A percentile compares a stretch with the other conserved stretches of the same genome.
phyloP scores from a whole-genome alignment of 2,797 vertebrate genomes.

The Okamejei kenojei region DNA sequence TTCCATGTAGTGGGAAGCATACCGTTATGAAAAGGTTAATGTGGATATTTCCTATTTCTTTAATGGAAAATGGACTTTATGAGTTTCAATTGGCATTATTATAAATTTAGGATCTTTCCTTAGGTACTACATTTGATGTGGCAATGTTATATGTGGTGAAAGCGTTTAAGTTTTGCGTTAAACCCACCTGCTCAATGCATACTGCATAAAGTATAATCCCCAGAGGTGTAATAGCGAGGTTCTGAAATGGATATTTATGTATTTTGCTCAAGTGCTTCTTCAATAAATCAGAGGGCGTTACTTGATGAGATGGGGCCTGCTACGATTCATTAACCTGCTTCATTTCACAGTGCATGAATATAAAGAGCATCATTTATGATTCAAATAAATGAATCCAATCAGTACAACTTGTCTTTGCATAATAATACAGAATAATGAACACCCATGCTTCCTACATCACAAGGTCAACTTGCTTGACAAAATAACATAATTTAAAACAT shows the following conservation, averaged over 20 bases:
- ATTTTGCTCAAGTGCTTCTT: not conserved
- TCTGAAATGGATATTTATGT: conserved; percentile 14
- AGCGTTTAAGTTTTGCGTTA: not conserved
- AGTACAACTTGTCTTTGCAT: conserved; percentile 22
- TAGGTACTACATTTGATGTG: not conserved
- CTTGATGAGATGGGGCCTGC: not conserved
- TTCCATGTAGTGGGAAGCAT: not conserved
- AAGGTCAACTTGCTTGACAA: not conserved
- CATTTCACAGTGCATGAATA: conserved; percentile 29
- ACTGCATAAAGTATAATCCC: not conserved
- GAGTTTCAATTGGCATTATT: not conserved
- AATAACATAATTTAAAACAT: no score
- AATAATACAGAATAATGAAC: conserved; percentile 8
- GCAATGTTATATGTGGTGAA: not conserved
- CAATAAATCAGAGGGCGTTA: not conserved
- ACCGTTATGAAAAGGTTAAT: not conserved
- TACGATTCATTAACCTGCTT: not conserved
- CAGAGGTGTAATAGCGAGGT: not conserved
- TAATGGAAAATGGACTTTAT: not conserved
- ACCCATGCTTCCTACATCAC: not conserved
- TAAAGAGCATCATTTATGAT: conserved; percentile 9
- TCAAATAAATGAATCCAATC: conserved; percentile 6
- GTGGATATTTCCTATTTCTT: not conserved
- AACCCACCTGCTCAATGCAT: not conserved
- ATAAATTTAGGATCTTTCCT: not conserved